phyloP scores from a whole-genome alignment of 2,113 vertebrate species.

The Archilochus colubris region DNA sequence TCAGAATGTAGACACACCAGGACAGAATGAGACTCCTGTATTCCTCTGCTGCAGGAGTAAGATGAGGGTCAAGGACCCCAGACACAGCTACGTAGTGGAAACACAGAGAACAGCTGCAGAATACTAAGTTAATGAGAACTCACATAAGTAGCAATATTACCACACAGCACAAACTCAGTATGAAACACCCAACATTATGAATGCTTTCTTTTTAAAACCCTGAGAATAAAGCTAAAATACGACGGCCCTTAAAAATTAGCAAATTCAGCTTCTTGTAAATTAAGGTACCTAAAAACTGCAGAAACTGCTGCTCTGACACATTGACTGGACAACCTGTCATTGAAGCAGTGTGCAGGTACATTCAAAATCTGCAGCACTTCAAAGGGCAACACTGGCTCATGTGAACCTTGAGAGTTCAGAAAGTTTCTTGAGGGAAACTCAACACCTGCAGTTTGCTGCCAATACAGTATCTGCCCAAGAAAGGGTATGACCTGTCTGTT shows the following conservation, averaged over 20 bases:
- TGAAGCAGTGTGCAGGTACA: not conserved
- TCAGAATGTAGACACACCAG: not conserved
- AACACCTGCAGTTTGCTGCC: not conserved
- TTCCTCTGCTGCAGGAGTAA: not conserved
- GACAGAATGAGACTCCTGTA: not conserved
- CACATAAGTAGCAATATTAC: accelerated
- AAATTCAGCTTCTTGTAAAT: not conserved
- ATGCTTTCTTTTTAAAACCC: not conserved
- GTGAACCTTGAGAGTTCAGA: not conserved
- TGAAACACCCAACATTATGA: not conserved
- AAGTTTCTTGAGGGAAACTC: not conserved
- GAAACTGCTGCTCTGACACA: not conserved
- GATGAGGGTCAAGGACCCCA: not conserved
- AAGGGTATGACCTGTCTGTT: not conserved
- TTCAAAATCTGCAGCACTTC: not conserved
- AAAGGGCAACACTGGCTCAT: not conserved
- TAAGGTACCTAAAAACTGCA: not conserved
- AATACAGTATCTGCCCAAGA: not conserved
- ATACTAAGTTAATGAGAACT: not conserved
- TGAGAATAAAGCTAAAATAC: not conserved
- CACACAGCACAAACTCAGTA: not conserved
- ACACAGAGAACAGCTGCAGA: not conserved
- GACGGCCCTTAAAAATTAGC: not conserved
- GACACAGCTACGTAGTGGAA: not conserved
- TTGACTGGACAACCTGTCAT: not conserved